These are phyloP conservation scores for Meta bourneti DNA, from an alignment of 2,888 invertebrate genomes.

Conservation along the genomic window DNA sequence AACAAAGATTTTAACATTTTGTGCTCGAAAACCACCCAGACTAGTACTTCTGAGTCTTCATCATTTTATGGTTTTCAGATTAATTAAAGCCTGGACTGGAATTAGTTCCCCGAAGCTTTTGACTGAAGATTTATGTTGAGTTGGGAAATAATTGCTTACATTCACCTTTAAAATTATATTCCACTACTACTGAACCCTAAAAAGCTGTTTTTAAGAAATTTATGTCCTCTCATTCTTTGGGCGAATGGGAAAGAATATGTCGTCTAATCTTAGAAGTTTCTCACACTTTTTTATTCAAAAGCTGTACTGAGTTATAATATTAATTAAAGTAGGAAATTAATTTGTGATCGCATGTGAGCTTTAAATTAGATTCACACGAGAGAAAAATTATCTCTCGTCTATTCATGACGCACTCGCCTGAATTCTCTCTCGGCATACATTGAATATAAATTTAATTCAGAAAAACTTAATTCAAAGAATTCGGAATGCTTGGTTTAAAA, in stretches of 20 bases:
- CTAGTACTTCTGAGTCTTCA: not conserved
- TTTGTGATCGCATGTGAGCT: not conserved
- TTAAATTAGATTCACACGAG: not conserved
- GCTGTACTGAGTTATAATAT: not conserved
- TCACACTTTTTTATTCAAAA: too few relatives aligned
- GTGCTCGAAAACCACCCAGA: too few relatives aligned
- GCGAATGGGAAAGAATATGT: not conserved
- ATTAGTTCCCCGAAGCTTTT: not conserved
- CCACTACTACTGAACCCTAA: not conserved
- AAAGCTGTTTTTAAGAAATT: not conserved
- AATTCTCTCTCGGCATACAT: too few relatives aligned
- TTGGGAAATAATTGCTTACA: not conserved
- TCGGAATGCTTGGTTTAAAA: too few relatives aligned
- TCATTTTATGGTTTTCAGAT: not conserved
- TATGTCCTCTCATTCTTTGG: not conserved
- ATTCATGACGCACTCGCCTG: too few relatives aligned
- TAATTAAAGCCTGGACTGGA: not conserved
- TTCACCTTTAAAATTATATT: not conserved
- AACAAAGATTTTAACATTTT: too few relatives aligned
- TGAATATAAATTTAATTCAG: too few relatives aligned
- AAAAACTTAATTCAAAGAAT: too few relatives aligned
- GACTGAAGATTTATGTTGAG: not conserved
- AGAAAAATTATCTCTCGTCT: not conserved
- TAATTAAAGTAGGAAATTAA: not conserved
- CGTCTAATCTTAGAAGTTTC: too few relatives aligned